Conservation (phyloP, 2,888 invertebrate genomes). For the Eristalis pertinax region DNA sequence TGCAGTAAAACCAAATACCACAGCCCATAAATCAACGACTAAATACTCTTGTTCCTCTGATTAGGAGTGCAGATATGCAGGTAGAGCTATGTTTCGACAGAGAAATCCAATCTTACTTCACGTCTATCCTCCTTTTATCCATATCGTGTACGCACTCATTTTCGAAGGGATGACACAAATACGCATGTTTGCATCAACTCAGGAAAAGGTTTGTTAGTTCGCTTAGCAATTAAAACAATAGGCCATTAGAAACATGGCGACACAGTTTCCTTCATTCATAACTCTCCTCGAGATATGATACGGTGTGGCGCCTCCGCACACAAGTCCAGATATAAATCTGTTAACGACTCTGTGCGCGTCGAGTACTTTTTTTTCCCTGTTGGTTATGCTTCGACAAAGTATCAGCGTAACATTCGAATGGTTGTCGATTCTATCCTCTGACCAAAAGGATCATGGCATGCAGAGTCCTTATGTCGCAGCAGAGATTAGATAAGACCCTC, state of each 20-base stretch:
- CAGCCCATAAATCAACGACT: conserved; percentile 65
- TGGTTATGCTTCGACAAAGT: conserved; percentile 45
- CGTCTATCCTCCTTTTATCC: background rate
- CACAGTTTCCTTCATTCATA: conserved; percentile 66
- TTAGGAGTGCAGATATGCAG: conserved; percentile 59
- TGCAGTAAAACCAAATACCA: conserved; percentile 49
- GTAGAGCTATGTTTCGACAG: conserved; percentile 27
- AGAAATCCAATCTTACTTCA: conserved; percentile 46
- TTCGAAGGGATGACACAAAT: conserved; percentile 55
- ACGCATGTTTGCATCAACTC: conserved; percentile 61
- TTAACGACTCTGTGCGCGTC: conserved; percentile 56
- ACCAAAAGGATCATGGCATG: conserved; percentile 58
- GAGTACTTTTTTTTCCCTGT: conserved; percentile 39
- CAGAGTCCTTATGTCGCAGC: conserved; percentile 62
- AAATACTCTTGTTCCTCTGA: conserved; percentile 54
- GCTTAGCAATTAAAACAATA: conserved; percentile 71
- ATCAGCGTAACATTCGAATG: conserved; percentile 53
- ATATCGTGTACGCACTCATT: conserved; percentile 14
- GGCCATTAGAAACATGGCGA: conserved; percentile 67
- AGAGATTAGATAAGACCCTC: conserved; percentile 64
- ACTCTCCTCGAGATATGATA: conserved; percentile 64
- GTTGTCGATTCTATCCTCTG: conserved; percentile 40
- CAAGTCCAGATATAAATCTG: conserved; percentile 68
- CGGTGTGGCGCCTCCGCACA: conserved; percentile 65
- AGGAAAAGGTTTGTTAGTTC: conserved; percentile 61